Percentiles rank a stretch among this genome's conserved stretches.
Conservation (phyloP, 1,140 invertebrate species). For the Harpegnathos saltator region DNA sequence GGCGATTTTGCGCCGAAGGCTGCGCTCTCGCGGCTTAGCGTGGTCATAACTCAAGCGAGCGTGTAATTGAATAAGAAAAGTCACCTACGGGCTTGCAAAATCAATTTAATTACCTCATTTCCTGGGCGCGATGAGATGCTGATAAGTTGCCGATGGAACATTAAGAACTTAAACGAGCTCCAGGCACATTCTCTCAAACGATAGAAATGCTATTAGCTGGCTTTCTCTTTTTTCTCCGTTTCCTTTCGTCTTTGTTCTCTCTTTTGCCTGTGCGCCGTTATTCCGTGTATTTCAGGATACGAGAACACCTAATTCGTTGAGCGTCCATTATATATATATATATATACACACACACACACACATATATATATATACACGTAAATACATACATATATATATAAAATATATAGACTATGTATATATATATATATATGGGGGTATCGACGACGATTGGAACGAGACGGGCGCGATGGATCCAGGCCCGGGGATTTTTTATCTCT, state of each 20-base stretch:
- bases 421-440: conserved; percentile 22
- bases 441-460: conserved; percentile 64
- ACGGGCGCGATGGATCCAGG: conserved; percentile 71
- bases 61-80: conserved; percentile 55
- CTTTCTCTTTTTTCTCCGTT: conserved; percentile 53
- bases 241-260: neutral
- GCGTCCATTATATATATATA: conserved; percentile 43
- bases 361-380: no score
- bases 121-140: conserved; percentile 34
- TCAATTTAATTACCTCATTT: conserved; percentile 58
- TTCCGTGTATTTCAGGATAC: conserved; percentile 72
- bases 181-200: conserved; percentile 43
- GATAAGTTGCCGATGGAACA: conserved; percentile 53
- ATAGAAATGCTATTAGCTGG: conserved; percentile 70
- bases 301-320: conserved; percentile 69
- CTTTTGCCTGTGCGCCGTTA: conserved; percentile 48
- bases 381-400: no score
- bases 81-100: conserved; percentile 32
- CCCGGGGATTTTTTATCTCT: conserved; percentile 73
- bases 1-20: neutral
- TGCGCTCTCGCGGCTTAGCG: neutral
- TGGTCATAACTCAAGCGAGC: conserved; percentile 10
- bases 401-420: conserved; percentile 44
- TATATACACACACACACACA: conserved; percentile 23
- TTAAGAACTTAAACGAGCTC: conserved; percentile 59